A percentile compares a stretch with the other conserved stretches of the same genome.
Evolutionary conservation across 2,888 invertebrate species (phyloP).

Genomic region (Macroteleia sp.): DNA sequence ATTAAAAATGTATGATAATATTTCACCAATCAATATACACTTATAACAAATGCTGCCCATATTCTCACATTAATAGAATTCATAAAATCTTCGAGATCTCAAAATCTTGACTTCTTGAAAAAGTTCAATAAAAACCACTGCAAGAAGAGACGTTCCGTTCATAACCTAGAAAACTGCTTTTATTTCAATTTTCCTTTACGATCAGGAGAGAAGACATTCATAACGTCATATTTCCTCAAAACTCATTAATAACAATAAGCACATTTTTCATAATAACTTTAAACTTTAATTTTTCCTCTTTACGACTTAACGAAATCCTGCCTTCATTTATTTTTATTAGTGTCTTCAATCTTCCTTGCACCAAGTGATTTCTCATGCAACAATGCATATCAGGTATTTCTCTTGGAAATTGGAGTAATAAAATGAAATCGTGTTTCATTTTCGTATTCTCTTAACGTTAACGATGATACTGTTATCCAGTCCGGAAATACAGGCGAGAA

Average conservation of each 20-base stretch:
- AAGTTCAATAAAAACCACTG: constrained; percentile 11
- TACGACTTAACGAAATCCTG: constrained; percentile 28
- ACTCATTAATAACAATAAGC: constrained; percentile 20
- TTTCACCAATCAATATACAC: too few species aligned
- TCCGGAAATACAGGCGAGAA: constrained; percentile 11
- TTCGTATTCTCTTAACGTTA: constrained; percentile 43
- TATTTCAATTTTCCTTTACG: constrained; percentile 6
- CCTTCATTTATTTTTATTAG: constrained; percentile 38
- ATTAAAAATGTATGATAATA: too few species aligned
- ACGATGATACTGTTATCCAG: constrained; percentile 38
- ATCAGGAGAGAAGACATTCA: constrained; percentile 7
- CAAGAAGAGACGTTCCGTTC: background rate
- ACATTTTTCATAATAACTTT: constrained; percentile 28
- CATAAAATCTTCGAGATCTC: too few species aligned
- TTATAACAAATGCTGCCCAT: too few species aligned
- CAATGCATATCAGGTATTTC: constrained; percentile 13
- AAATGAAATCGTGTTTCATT: constrained; percentile 28
- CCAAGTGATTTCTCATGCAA: constrained; percentile 8
- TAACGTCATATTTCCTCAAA: constrained; percentile 12
- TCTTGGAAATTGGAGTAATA: constrained; percentile 20
- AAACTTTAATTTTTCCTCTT: constrained; percentile 24
- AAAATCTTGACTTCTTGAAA: background rate
- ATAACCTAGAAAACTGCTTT: background rate
- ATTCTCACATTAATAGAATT: too few species aligned
- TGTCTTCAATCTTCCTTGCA: constrained; percentile 17